Evolutionary conservation across 2,113 vertebrate genomes (phyloP), one percentile per base, ranked within the genome.

Genomic region (Paramormyrops kingsleyae): DNA sequence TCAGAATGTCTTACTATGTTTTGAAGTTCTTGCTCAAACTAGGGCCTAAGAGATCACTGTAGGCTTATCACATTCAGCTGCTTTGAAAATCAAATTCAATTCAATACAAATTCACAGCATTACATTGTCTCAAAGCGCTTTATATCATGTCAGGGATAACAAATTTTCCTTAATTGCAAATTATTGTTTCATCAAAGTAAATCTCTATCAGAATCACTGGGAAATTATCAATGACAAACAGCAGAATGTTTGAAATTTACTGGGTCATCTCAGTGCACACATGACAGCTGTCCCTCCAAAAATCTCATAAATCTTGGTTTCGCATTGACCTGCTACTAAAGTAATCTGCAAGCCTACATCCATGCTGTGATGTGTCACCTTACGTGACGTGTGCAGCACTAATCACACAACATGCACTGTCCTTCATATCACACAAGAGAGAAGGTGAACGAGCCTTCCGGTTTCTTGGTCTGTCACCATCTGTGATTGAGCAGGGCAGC

Each of bases 61-160:
- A 87, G 62, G 1, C n/a, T 10, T 27, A 31, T 70, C n/a, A 10
- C 86, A 87, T 87, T 87, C 86, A 87, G 86, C 86, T 56, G n/a
- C 49, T 17, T 27, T 56, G 31, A 31, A 50, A 56, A 35, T 87
- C 49, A 87, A 56, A 39, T 56, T 56, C 53, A 56, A 56, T 56
- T 56, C 53, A 53, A 19, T 53, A 19, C 52, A 56, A 56, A 6
- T 56, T 56, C 53, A 56, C 19, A 56, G 53, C 53, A 56, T 56
- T 21, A 21, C 53, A 21, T 56, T 6, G 19, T 21, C 53, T 56
- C 53, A 56, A 56, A 56, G 19, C 0, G 1, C 19, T 56, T 56
- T 56, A 56, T 19, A 21, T 56, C 21, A 56, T 87, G n/a, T 87
- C 12, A 27, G 2, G 31, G 31, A 35, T 87, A 9, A 86, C 24